Evolutionary conservation across 1,140 invertebrate genomes (phyloP).

Genomic region (Sycophila sp.): DNA sequence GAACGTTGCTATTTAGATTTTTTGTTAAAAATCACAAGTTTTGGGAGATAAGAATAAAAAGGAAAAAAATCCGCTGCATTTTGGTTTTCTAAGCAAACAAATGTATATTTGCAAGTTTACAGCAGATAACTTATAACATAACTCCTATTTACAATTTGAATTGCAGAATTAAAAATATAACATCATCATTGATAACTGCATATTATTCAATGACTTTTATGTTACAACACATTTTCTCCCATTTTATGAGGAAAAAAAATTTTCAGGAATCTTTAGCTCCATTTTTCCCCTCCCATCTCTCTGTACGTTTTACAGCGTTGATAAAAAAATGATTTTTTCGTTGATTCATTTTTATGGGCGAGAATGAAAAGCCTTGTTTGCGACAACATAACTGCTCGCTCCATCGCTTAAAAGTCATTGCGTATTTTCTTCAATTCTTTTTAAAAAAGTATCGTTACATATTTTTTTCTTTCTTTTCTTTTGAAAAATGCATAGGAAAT

Average conservation of each 20-base stretch:
- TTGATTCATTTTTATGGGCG: neutral
- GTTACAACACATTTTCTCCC: slow-evolving; percentile 1
- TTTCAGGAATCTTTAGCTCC: neutral
- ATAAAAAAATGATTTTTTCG: neutral
- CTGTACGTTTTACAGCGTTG: neutral
- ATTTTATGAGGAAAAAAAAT: slow-evolving; percentile 10
- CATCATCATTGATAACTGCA: slow-evolving; percentile 18
- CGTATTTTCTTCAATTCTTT: too few species aligned
- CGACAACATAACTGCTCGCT: too few species aligned
- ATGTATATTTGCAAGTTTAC: slow-evolving; percentile 41
- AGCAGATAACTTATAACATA: slow-evolving; percentile 36
- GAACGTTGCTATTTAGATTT: too few species aligned
- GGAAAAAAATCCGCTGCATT: too few species aligned
- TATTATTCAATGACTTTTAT: neutral
- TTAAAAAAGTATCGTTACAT: too few species aligned
- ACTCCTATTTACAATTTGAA: slow-evolving; percentile 37
- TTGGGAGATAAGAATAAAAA: too few species aligned
- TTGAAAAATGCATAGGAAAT: too few species aligned
- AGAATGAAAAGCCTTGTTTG: too few species aligned
- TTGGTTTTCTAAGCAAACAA: slow-evolving; percentile 40
- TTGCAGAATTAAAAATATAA: slow-evolving; percentile 37
- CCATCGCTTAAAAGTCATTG: too few species aligned
- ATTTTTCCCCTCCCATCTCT: too few species aligned
- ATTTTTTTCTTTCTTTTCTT: too few species aligned
- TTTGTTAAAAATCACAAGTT: too few species aligned